phyloP scores from a whole-genome alignment of 1,140 invertebrate genomes.

The Leptinotarsa texana region DNA sequence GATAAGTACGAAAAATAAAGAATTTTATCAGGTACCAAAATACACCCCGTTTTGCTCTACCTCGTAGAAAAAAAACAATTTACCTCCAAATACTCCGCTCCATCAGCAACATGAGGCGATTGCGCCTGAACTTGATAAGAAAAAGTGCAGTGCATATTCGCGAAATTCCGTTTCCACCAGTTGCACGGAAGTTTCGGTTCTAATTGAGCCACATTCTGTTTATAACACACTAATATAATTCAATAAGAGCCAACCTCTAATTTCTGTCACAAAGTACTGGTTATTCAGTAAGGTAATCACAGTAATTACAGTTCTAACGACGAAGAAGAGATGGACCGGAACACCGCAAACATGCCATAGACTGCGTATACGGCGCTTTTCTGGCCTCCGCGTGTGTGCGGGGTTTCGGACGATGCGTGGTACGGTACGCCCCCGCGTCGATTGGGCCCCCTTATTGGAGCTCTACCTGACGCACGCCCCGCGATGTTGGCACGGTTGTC shows the following conservation, averaged over 20 bases:
- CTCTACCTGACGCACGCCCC: slow-evolving; percentile 47
- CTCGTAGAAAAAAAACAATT: slow-evolving; percentile 9
- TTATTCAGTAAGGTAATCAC: slow-evolving; percentile 46
- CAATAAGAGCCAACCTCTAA: slow-evolving; percentile 43
- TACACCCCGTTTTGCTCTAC: too few species aligned
- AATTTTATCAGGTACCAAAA: too few species aligned
- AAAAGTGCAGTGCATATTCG: slow-evolving; percentile 52
- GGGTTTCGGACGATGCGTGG: slow-evolving; percentile 28
- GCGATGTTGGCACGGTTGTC: slow-evolving; percentile 21
- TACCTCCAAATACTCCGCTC: slow-evolving; percentile 54
- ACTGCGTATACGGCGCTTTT: slow-evolving; percentile 41
- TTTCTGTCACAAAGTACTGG: slow-evolving; percentile 44
- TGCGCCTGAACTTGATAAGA: slow-evolving; percentile 51
- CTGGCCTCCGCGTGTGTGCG: slow-evolving; percentile 29
- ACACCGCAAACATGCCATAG: slow-evolving; percentile 42
- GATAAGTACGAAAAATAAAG: too few species aligned
- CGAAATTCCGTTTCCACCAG: not conserved
- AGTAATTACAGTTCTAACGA: slow-evolving; percentile 38
- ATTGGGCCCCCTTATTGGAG: slow-evolving; percentile 46
- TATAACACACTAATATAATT: slow-evolving; percentile 42
- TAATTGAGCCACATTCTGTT: slow-evolving; percentile 11
- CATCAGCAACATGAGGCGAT: slow-evolving; percentile 48
- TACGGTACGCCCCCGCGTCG: slow-evolving; percentile 49
- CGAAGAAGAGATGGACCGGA: slow-evolving; percentile 43
- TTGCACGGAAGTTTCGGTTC: slow-evolving; percentile 10